These are phyloP conservation scores for Labeo calbasu DNA, from an alignment of 2,797 vertebrate species.

Conservation along the genomic window DNA sequence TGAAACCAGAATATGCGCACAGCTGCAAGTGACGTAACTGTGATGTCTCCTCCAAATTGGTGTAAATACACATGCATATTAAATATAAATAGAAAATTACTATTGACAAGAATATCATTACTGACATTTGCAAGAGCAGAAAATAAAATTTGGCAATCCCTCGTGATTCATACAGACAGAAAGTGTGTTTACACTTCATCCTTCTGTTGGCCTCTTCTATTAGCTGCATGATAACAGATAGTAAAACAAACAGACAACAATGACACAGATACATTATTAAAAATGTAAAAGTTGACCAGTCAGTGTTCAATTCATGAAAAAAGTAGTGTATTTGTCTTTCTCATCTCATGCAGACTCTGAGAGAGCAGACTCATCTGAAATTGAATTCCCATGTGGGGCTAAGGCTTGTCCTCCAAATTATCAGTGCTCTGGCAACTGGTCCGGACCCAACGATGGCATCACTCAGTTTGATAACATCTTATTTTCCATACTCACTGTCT, in stretches of 20 bases:
- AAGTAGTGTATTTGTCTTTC: background rate
- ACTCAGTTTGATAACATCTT: conserved; percentile 99
- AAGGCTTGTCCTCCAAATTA: conserved; percentile 87
- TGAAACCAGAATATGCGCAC: too few relatives aligned
- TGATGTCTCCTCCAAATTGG: too few relatives aligned
- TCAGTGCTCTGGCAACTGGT: conserved; percentile 85
- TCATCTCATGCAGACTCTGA: conserved; percentile 70
- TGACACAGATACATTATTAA: background rate
- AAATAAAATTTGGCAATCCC: background rate
- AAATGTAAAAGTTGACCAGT: background rate
- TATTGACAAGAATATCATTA: background rate
- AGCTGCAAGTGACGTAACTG: too few relatives aligned
- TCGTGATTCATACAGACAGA: background rate
- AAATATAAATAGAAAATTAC: background rate
- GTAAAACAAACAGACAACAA: conserved; percentile 11
- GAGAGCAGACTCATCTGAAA: conserved; percentile 81
- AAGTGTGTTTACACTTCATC: too few relatives aligned
- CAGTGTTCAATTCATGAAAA: background rate
- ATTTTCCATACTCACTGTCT: conserved; percentile 96
- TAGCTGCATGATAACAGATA: background rate
- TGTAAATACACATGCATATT: background rate
- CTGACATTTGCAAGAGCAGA: background rate
- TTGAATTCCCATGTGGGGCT: conserved; percentile 89
- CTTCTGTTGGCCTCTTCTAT: background rate
- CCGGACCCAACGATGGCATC: conserved; percentile 96